A percentile compares a stretch with the other conserved stretches of the same genome.
Conservation (phyloP, 2,888 invertebrate species). For the Sisyra terminalis region DNA sequence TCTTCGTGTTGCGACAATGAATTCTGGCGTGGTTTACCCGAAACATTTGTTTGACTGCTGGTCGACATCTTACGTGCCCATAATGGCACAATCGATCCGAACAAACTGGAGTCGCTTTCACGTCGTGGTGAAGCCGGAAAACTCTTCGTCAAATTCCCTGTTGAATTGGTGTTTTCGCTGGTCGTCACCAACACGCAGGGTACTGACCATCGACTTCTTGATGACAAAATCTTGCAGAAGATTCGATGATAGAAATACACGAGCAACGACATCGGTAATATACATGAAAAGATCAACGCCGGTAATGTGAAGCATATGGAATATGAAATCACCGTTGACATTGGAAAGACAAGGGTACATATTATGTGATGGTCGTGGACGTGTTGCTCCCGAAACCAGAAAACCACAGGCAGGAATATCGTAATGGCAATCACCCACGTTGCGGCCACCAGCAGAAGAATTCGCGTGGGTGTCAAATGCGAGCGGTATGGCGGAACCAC, state of each 20-base stretch:
- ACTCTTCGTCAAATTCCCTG: conserved; percentile 2
- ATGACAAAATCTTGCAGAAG: conserved; percentile 33
- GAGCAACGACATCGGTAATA: conserved; percentile 34
- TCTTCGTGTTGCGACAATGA: conserved; percentile 32
- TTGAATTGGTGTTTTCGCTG: conserved; percentile 15
- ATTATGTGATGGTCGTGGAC: conserved; percentile 20
- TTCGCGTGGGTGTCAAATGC: conserved; percentile 27
- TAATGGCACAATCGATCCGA: conserved; percentile 29
- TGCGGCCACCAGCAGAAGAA: conserved; percentile 25
- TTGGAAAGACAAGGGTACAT: conserved; percentile 36
- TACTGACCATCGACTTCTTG: conserved; percentile 32
- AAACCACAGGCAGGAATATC: conserved; percentile 31
- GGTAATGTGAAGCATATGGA: conserved; percentile 33
- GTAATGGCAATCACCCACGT: conserved; percentile 32
- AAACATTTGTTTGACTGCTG: conserved; percentile 18
- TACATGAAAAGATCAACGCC: conserved; percentile 29
- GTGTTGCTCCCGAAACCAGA: conserved; percentile 30
- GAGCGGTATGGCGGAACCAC: conserved; percentile 36
- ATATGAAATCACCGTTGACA: conserved; percentile 26
- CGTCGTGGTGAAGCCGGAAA: conserved; percentile 20
- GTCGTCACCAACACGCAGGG: conserved; percentile 25
- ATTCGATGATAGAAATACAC: conserved; percentile 37
- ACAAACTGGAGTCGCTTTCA: conserved; percentile 30
- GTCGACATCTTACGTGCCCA: conserved; percentile 29
- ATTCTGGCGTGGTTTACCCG: conserved; percentile 20